Evolutionary conservation across 1,140 invertebrate genomes (phyloP), one percentile per base, ranked within the genome.

Genomic region (Papilio glaucus): DNA sequence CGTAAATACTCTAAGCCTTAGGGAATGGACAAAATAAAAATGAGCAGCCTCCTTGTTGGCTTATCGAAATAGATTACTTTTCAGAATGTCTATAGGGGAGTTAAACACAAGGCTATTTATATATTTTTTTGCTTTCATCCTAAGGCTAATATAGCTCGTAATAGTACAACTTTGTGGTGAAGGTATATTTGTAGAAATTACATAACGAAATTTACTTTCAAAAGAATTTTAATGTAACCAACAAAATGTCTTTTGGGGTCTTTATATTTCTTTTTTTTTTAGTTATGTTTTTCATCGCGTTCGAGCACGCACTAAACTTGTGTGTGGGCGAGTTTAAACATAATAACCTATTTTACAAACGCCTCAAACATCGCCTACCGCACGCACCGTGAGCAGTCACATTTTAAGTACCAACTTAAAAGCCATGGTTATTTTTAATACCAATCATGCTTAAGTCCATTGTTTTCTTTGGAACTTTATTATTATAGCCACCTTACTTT

Each of bases 11-110:
- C 79, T 87, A 87, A 91, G 87, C 88, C 90, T 87, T 72, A 78
- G 86, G 88, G 89, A 91, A 89, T 86, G 88, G 85, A 90, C 87
- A 90, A 90, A 92, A 92, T 91, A 91, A 92, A 92, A 92, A 90
- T 90, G 88, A 92, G 87, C 85, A 88, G 81, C 81, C 85, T 90
- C 81, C 88, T 88, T 86, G 87, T 89, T 89, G 88, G 89, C 88
- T 92, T 92, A 91, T 91, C 89, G 86, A 84, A 90, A 89, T 90
- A 92, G 90, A 92, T 91, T 91, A 91, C 90, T 91, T 92, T 89
- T 91, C 87, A 73, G 89, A 89, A 90, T 85, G 83, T 87, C 86
- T 90, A 80, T 72, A 84, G 85, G 84, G 85, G 82, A 84, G 74
- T 69, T 77, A 73, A 79, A 77, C 74, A 77, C 68, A 61, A 49